These are phyloP conservation scores for Metellina segmentata DNA, from an alignment of 2,888 invertebrate species.

Conservation along the genomic window DNA sequence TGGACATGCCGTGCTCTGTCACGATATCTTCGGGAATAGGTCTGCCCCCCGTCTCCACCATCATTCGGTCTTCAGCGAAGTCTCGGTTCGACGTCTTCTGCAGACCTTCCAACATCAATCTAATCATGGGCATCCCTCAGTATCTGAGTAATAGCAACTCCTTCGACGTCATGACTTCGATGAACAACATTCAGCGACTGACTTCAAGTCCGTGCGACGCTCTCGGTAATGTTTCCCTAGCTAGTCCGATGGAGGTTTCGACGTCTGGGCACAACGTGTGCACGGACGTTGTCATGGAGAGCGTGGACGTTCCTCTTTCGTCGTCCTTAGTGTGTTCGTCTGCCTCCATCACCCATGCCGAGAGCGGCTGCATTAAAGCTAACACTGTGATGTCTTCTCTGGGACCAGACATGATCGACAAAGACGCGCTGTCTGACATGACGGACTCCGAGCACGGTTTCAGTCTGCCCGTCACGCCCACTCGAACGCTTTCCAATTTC, in stretches of 20 bases:
- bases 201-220: slow-evolving; percentile 64
- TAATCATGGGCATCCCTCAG: slow-evolving; percentile 76
- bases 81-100: slow-evolving; percentile 70
- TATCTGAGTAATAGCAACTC: slow-evolving; percentile 59
- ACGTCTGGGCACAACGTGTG: slow-evolving; percentile 65
- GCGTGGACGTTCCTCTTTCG: slow-evolving; percentile 71
- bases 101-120: slow-evolving; percentile 65
- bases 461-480: slow-evolving; percentile 23
- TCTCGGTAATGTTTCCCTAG: slow-evolving; percentile 58
- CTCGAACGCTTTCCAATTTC: slow-evolving; percentile 58
- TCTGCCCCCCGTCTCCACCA: slow-evolving; percentile 77
- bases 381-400: slow-evolving; percentile 75
- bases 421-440: slow-evolving; percentile 65
- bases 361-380: slow-evolving; percentile 72
- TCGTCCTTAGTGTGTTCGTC: slow-evolving; percentile 73
- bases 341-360: slow-evolving; percentile 57
- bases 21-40: slow-evolving; percentile 70
- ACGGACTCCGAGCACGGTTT: slow-evolving; percentile 57
- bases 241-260: slow-evolving; percentile 71
- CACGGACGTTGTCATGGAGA: slow-evolving; percentile 70
- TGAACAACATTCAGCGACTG: slow-evolving; percentile 62
- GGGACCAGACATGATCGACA: slow-evolving; percentile 75
- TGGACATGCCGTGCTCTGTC: slow-evolving; percentile 63
- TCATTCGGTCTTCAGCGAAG: slow-evolving; percentile 74
- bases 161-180: slow-evolving; percentile 71